These are phyloP conservation scores for Lasioglossum vierecki DNA, from an alignment of 2,888 invertebrate genomes.

Conservation along the genomic window DNA sequence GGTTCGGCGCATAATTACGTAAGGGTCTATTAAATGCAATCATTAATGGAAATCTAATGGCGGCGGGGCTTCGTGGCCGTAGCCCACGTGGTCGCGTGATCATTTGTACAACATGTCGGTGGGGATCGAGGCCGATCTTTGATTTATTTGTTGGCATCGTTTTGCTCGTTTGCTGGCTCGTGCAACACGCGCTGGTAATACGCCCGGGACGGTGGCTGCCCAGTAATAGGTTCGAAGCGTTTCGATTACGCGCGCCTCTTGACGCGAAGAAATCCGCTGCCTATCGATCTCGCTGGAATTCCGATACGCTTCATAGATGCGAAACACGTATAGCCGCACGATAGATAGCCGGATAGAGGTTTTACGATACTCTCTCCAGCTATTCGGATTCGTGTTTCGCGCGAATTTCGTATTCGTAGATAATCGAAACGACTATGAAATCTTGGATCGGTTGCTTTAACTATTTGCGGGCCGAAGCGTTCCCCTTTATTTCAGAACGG, in stretches of 20 bases:
- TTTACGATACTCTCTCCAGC: neutral
- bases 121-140: slow-evolving; percentile 42
- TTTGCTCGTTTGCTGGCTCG: slow-evolving; percentile 30
- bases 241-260: slow-evolving; percentile 17
- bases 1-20: slow-evolving; percentile 72
- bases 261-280: slow-evolving; percentile 21
- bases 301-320: slow-evolving; percentile 21
- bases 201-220: slow-evolving; percentile 11
- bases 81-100: slow-evolving; percentile 52
- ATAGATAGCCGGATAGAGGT: neutral
- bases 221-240: slow-evolving; percentile 23
- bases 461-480: neutral
- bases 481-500: neutral
- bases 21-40: slow-evolving; percentile 74
- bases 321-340: slow-evolving; percentile 11
- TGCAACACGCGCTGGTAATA: slow-evolving; percentile 10
- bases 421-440: neutral
- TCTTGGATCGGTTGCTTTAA: neutral
- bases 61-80: slow-evolving; percentile 50
- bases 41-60: slow-evolving; percentile 74
- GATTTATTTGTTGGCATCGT: slow-evolving; percentile 47
- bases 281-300: slow-evolving; percentile 9
- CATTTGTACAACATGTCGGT: slow-evolving; percentile 50
- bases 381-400: neutral
- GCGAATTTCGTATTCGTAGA: neutral